phyloP scores from a whole-genome alignment of 1,140 invertebrate genomes.

The Bombus affinis region DNA sequence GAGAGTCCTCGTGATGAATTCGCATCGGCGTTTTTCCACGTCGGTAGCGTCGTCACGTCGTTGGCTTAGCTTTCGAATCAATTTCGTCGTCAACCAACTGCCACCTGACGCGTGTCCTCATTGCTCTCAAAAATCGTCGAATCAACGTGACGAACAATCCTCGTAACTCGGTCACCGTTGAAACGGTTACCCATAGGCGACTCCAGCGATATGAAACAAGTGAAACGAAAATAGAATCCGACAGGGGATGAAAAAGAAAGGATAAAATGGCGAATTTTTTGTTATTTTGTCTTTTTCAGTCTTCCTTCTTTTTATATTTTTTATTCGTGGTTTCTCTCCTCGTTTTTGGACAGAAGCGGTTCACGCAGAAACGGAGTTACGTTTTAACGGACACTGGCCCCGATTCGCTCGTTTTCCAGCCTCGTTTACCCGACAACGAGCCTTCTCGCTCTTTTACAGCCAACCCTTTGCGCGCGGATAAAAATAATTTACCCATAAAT shows the following conservation, averaged over 20 bases:
- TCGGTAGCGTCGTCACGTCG: background rate
- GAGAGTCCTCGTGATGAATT: conserved; percentile 51
- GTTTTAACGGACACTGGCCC: conserved; percentile 43
- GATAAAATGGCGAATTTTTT: background rate
- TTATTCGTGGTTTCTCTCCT: conserved; percentile 3
- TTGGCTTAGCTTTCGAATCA: conserved; percentile 52
- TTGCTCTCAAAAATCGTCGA: conserved; percentile 37
- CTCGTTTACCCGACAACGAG: conserved; percentile 50
- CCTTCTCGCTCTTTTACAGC: conserved; percentile 20
- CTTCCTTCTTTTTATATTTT: background rate
- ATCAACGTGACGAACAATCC: conserved; percentile 24
- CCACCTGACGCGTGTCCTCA: conserved; percentile 44
- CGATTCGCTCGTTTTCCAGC: conserved; percentile 44
- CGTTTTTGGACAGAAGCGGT: background rate
- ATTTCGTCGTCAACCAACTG: conserved; percentile 39
- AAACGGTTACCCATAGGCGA: background rate
- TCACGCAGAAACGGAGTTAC: conserved; percentile 52
- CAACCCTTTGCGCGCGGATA: conserved; percentile 50
- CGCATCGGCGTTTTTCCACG: conserved; percentile 27
- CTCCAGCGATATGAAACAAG: background rate
- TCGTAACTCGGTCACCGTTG: background rate
- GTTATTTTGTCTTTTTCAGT: background rate
- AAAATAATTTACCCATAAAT: conserved; percentile 57
- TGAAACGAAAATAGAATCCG: background rate
- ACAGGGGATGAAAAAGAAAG: background rate